Conservation (phyloP, 2,797 vertebrate species). For the Huso huso region DNA sequence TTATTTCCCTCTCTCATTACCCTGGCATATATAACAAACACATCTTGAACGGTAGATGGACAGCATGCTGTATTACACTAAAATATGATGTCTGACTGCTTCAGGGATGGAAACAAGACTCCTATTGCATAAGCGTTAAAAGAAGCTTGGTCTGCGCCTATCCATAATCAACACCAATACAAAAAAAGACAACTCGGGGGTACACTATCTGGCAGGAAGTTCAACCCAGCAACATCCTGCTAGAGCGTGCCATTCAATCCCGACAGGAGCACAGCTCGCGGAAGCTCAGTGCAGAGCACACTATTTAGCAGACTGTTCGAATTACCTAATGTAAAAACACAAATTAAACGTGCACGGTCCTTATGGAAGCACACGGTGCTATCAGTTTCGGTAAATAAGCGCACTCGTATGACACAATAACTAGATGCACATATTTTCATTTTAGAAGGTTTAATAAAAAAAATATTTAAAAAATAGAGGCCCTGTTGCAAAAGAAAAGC, state of each 20-base stretch:
- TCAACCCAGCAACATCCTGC: conserved; percentile 7
- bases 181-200: too few relatives aligned
- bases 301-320: conserved; percentile 25
- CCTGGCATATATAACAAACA: too few relatives aligned
- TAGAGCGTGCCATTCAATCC: conserved; percentile 11
- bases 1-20: too few relatives aligned
- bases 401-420: too few relatives aligned
- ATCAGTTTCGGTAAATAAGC: neutral
- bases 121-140: too few relatives aligned
- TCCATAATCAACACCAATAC: too few relatives aligned
- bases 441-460: neutral
- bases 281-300: conserved; percentile 28
- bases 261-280: neutral
- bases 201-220: conserved; percentile 44
- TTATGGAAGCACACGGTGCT: neutral
- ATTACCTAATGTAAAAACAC: conserved; percentile 20
- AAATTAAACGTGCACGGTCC: neutral
- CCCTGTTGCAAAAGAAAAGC: neutral
- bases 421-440: too few relatives aligned
- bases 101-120: too few relatives aligned
- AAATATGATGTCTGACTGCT: too few relatives aligned
- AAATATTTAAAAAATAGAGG: neutral
- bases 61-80: too few relatives aligned
- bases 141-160: too few relatives aligned
- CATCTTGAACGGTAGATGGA: too few relatives aligned